Evolutionary conservation across 37 sponge, comb jelly and placozoan genomes (phyloP).

Genomic region (Dysidea cf. avara): DNA sequence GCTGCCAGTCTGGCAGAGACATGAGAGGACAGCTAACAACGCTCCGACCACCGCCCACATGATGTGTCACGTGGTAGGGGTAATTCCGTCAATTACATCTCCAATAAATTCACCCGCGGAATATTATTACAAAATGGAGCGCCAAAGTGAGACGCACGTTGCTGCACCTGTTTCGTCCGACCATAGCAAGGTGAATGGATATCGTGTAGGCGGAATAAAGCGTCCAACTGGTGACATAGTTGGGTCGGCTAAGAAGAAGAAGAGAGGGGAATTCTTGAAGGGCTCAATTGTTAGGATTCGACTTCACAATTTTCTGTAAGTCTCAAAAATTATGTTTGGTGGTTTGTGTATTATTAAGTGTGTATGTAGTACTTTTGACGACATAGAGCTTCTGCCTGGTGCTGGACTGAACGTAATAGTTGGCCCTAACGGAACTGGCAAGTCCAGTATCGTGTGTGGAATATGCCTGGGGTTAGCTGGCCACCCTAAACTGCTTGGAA

Average conservation of each 20-base stretch:
- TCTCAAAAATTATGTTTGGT: background rate
- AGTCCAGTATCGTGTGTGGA: slow-evolving; percentile 97
- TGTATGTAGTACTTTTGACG: slow-evolving; percentile 66
- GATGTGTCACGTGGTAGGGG: too few species aligned
- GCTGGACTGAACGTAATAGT: slow-evolving; percentile 88
- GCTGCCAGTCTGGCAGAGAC: too few species aligned
- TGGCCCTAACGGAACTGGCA: slow-evolving; percentile 98
- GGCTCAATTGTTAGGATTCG: slow-evolving; percentile 46
- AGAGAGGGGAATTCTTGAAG: slow-evolving; percentile 10
- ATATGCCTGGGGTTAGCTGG: slow-evolving; percentile 96
- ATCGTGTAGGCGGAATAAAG: too few species aligned
- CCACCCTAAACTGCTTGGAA: slow-evolving; percentile 69
- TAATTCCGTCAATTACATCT: too few species aligned
- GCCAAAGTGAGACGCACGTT: too few species aligned
- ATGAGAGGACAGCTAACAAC: too few species aligned
- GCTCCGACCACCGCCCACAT: too few species aligned
- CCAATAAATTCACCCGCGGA: too few species aligned
- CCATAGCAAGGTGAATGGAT: too few species aligned
- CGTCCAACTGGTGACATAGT: background rate
- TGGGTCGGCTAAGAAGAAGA: background rate
- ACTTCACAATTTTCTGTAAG: slow-evolving; percentile 75
- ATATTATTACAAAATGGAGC: too few species aligned
- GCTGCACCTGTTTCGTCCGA: too few species aligned
- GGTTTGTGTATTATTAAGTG: background rate
- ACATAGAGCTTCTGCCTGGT: slow-evolving; percentile 67